Base-by-base conservation (phyloP, 2,113 vertebrate species). In the Ibidorhyncha struthersii region DNA sequence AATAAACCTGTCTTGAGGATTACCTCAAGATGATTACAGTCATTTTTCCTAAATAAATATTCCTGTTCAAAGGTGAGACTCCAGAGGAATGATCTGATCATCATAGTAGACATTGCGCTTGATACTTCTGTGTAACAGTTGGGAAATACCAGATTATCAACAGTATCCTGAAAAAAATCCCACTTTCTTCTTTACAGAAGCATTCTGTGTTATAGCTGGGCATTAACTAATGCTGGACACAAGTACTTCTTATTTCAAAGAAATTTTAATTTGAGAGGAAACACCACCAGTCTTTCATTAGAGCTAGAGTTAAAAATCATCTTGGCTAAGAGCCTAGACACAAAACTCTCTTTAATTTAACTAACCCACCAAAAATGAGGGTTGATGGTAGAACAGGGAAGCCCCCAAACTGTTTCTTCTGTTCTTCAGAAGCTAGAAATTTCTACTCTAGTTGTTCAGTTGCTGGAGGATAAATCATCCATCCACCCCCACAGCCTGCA, bases 311-410 rank as follows among this genome's bases (percentile, higher is more conserved):
- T 71, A 26, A 47, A 76, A 76, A 32, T 52, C 13, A 29, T 40
- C 21, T 77, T 76, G 40, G 14, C 34, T 30, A 56, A 87, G 13
- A 72, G 5, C 29, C 43, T n/a, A 20, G 23, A 22, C 36, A 43
- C 3, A 34, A 62, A 88, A 27, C 12, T 47, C 7, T 25, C 7
- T 49, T 19, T 58, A 55, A 40, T 36, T 63, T 19, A 40, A 40
- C 3, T 50, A 43, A 67, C 21, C 4, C 29, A 50, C 19, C 25
- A 45, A 82, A 93, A 45, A 0, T 0, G 0, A 74, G 25, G 5
- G 8, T 41, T 49, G 38, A 32, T 38, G 29, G 19, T 67, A 76
- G 43, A 66, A 36, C 18, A 76, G 30, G 9, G 23, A 76, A 79
- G 29, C 21, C 38, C 20, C 21, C 14, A 41, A 27, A 5, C 9